phyloP scores from a whole-genome alignment of 2,888 invertebrate species.

The Girardia tigrina region DNA sequence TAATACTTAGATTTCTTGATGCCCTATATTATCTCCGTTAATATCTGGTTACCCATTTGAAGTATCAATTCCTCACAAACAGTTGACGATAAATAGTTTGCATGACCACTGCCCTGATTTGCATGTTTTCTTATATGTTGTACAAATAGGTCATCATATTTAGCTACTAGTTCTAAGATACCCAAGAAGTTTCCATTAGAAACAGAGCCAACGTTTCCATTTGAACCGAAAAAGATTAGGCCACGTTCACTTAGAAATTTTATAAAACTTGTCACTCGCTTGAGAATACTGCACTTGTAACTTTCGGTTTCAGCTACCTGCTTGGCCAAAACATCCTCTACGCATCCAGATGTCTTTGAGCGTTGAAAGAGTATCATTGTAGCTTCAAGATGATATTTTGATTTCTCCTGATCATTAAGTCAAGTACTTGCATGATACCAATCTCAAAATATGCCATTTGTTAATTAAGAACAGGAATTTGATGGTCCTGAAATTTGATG shows the following conservation, averaged over 20 bases:
- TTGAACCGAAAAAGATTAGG: not conserved
- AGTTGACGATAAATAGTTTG: not conserved
- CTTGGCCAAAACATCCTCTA: no score
- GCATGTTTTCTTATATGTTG: not conserved
- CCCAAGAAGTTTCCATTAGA: not conserved
- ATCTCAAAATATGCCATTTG: no score
- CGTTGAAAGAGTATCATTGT: no score
- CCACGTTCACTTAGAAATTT: not conserved
- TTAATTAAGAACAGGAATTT: no score
- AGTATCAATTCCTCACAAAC: not conserved
- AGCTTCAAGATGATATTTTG: no score
- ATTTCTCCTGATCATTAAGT: no score
- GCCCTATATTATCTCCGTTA: not conserved
- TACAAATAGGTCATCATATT: not conserved
- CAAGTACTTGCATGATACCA: no score
- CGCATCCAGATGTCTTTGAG: no score
- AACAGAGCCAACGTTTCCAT: not conserved
- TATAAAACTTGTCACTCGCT: not conserved
- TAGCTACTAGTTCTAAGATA: not conserved
- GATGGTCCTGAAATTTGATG: no score
- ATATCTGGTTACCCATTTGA: not conserved
- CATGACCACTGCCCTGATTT: not conserved
- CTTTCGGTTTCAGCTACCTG: no score
- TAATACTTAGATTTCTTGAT: not conserved
- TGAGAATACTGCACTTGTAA: slow-evolving; percentile 1